Base-by-base conservation (phyloP, 2,797 vertebrate species). In the Gallirallus australis region DNA sequence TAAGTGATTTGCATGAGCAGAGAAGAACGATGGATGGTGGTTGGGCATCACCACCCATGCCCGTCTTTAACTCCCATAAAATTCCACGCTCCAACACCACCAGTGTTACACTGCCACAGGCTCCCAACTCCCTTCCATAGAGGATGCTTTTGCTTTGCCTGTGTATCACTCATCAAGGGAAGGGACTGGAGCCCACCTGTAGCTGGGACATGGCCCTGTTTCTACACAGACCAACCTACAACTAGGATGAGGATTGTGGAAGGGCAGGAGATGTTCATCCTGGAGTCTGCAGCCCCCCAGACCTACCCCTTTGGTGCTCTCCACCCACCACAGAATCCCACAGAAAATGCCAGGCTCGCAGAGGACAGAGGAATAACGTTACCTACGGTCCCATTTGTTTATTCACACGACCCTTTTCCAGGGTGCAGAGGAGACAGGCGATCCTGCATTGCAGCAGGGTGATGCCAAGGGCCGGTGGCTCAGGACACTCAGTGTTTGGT, bases 91-190 rank as follows among this genome's bases (percentile, higher is more conserved):
- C 45, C n/a, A 11, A 42, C 9, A 18, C 9, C 30, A 27, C 28
- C 40, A 12, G 15, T 1, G 4, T 17, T 4, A 6, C 2, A 24
- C 9, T 31, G 68, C 45, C 15, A 33, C 0, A 1, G 17, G 45
- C 11, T 76, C 60, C 72, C 9, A 31, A n/a, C 19, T 17, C 79
- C 10, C 40, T 76, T 54, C 50, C 63, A 33, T 54, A 61, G 0
- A 20, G 28, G 54, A 21, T 27, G 15, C 18, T 54, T 31, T 56
- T 56, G 37, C 7, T 82, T 33, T 11, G 24, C 45, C 3, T 24
- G 23, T 2, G 1, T 2, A 4, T 37, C 48, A 1, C 35, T 24
- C 40, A 6, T 19, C 35, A 14, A 23, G 60, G 45, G 52, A 0
- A 20, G 10, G 66, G 31, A 16, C 20, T 19, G 69, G 40, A 48